Evolutionary conservation across 2,113 vertebrate genomes (phyloP), one percentile per base, ranked within the genome.

Genomic region (Pteruthius melanotis): DNA sequence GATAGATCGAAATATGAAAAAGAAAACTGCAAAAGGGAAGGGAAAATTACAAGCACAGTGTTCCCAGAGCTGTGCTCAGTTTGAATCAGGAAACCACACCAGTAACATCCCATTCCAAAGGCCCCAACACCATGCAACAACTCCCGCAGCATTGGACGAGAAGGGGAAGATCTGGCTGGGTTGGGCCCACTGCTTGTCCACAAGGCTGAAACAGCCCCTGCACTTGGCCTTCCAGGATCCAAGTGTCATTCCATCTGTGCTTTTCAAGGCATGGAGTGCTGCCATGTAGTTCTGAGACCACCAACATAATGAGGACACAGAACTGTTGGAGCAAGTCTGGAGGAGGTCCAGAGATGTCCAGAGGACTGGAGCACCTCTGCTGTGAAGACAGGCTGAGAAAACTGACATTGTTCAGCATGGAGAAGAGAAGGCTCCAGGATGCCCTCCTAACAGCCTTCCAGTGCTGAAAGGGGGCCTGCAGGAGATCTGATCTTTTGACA

Each of bases 81-180:
- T 44, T 26, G 40, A 95, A 72, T 31, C 10, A 30, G 49, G 37
- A 75, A 84, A 50, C 15, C 8, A 31, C 7, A 28, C 35, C 60
- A 42, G 16, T 24, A 70, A 50, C 3, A 71, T 15, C 24, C 75
- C 9, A 2, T 24, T 47, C 49, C 57, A 49, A 54, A 72, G 12
- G 18, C 42, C 5, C 17, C 16, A 59, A 2, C 16, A 26, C 49
- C 8, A 5, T 4, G 16, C 20, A 45, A 61, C 37, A 42, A 6
- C 23, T 91, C 26, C 26, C 0, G 0, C 52, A 52, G 70, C 1
- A 2, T 0, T 50, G 39, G 39, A 35, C 4, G 4, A 26, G 82
- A 50, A 61, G 24, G 13, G 17, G 14, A 72, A 69, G 21, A 42
- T 80, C 82, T 50, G 71, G 56, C 15, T 9, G 6, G 23, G 33